These are phyloP conservation scores for Idaea biselata DNA, from an alignment of 2,888 invertebrate species.

Conservation along the genomic window DNA sequence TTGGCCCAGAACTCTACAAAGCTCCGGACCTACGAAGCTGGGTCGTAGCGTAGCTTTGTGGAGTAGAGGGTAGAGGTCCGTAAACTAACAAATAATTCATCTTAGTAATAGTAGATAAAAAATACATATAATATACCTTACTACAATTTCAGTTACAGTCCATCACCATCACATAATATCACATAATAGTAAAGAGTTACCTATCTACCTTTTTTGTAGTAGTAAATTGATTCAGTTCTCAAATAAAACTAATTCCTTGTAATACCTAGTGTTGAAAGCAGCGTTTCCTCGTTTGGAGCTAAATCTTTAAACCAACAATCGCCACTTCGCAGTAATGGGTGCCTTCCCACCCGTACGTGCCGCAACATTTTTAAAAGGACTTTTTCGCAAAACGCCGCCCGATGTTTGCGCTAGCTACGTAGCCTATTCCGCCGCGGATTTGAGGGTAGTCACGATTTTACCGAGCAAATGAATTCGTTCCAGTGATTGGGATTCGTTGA, in stretches of 20 bases:
- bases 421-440: constrained; percentile 44
- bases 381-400: constrained; percentile 72
- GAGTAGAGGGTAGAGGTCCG: too few relatives aligned
- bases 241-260: neutral
- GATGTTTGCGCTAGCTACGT: constrained; percentile 59
- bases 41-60: too few relatives aligned
- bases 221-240: neutral
- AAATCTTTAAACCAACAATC: constrained; percentile 78
- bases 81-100: too few relatives aligned
- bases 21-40: too few relatives aligned
- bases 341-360: constrained; percentile 74
- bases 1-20: too few relatives aligned
- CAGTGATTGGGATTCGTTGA: constrained; percentile 64
- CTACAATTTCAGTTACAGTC: too few relatives aligned
- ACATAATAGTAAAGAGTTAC: neutral
- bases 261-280: constrained; percentile 15
- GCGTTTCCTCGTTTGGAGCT: constrained; percentile 54
- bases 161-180: too few relatives aligned
- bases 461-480: constrained; percentile 68
- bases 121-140: too few relatives aligned
- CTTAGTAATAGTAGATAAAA: too few relatives aligned
- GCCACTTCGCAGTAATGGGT: constrained; percentile 78
- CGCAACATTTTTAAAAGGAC: constrained; percentile 80
- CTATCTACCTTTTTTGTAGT: neutral
- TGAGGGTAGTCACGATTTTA: constrained; percentile 69